phyloP scores from a whole-genome alignment of 1,140 invertebrate species.

The Chrysopa pallens region DNA sequence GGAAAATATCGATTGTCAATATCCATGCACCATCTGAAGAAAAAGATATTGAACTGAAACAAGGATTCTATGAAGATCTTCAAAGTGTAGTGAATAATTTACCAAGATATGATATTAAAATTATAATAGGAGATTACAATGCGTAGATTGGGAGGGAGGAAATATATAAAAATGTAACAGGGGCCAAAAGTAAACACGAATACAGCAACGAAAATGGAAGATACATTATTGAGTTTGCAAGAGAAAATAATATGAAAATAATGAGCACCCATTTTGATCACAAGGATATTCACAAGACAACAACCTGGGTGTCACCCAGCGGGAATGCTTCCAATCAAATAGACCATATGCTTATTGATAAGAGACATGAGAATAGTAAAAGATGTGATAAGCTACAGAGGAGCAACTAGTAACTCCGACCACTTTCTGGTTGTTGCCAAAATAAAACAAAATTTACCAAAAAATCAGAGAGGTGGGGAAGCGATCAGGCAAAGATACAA shows the following conservation, averaged over 20 bases:
- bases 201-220: conserved; percentile 8
- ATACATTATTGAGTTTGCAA: conserved; percentile 7
- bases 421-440: too few relatives aligned
- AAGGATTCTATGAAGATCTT: background rate
- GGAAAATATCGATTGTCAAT: too few relatives aligned
- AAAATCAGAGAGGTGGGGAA: too few relatives aligned
- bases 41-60: background rate
- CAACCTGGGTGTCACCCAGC: conserved; percentile 10
- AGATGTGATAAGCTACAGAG: too few relatives aligned
- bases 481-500: too few relatives aligned
- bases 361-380: too few relatives aligned
- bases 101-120: background rate
- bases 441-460: too few relatives aligned
- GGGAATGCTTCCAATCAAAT: background rate
- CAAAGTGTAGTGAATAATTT: background rate
- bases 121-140: background rate
- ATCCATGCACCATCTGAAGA: background rate
- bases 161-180: too few relatives aligned
- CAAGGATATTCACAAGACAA: conserved; percentile 10
- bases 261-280: conserved; percentile 8
- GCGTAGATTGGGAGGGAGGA: background rate
- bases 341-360: too few relatives aligned
- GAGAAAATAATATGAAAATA: conserved; percentile 7
- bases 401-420: too few relatives aligned
- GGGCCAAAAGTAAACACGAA: too few relatives aligned